Conservation (phyloP, 2,797 vertebrate genomes). For the Alca torda region DNA sequence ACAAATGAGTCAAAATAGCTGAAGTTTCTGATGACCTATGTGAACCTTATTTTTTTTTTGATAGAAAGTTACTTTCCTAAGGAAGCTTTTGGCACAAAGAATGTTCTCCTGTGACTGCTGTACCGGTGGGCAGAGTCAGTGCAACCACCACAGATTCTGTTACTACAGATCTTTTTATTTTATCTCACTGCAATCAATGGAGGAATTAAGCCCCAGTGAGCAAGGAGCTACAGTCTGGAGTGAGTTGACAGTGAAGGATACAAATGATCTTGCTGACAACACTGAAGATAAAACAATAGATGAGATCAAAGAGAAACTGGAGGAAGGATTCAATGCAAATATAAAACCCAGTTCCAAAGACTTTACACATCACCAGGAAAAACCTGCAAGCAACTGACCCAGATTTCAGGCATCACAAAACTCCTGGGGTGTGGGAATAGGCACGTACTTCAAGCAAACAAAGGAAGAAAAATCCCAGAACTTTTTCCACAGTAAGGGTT, state of each 20-base stretch:
- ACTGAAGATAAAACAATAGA: background rate
- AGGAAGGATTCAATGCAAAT: background rate
- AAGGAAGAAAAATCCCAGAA: background rate
- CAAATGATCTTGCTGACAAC: background rate
- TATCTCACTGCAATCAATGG: background rate
- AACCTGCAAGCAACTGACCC: background rate
- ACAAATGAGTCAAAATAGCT: background rate
- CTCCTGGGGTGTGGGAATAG: background rate
- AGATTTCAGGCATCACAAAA: background rate
- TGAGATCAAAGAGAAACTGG: background rate
- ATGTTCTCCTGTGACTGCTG: background rate
- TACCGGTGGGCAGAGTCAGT: background rate
- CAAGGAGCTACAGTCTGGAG: background rate
- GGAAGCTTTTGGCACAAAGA: background rate
- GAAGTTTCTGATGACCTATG: background rate
- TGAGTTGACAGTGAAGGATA: background rate
- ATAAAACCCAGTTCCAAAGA: background rate
- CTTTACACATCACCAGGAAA: background rate
- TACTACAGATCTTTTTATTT: background rate
- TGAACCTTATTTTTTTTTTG: background rate
- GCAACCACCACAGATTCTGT: background rate
- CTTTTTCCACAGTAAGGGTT: background rate
- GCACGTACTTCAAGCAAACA: background rate
- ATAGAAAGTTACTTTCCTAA: background rate
- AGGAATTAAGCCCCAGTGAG: background rate